Percentiles rank a stretch among this genome's conserved stretches.
Conservation (phyloP, 2,888 invertebrate species). For the Limnephilus lunatus region DNA sequence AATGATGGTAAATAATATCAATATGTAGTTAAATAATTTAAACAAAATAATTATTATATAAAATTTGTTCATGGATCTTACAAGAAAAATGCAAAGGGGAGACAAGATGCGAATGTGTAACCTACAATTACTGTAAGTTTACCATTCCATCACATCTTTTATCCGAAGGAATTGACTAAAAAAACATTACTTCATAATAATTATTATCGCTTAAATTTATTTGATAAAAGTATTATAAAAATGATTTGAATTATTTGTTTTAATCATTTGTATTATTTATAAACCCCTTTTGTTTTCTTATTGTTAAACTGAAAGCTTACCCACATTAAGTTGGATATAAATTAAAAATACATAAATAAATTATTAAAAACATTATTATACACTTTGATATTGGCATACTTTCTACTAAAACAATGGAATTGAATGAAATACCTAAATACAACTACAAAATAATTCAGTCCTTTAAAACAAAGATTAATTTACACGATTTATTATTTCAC, state of each 20-base stretch:
- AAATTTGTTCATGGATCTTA: background rate
- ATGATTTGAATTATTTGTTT: background rate
- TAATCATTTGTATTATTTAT: background rate
- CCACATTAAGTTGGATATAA: background rate
- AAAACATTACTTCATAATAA: background rate
- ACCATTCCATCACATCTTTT: background rate
- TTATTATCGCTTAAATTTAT: background rate
- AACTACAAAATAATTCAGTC: conserved; percentile 51
- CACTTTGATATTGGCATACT: conserved; percentile 12
- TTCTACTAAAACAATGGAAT: conserved; percentile 48
- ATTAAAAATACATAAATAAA: conserved; percentile 20
- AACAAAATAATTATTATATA: background rate
- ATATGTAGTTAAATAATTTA: background rate
- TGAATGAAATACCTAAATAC: conserved; percentile 44
- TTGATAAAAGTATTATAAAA: background rate
- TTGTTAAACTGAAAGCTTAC: background rate
- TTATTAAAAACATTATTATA: conserved; percentile 15
- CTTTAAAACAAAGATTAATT: conserved; percentile 50
- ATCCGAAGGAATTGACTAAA: background rate
- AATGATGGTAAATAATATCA: background rate
- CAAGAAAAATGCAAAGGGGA: background rate
- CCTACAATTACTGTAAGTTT: background rate
- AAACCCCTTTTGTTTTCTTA: background rate
- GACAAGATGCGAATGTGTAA: background rate
- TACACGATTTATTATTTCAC: conserved; percentile 53